These are phyloP conservation scores for Aythya baeri DNA, from an alignment of 2,113 vertebrate genomes.

Conservation along the genomic window DNA sequence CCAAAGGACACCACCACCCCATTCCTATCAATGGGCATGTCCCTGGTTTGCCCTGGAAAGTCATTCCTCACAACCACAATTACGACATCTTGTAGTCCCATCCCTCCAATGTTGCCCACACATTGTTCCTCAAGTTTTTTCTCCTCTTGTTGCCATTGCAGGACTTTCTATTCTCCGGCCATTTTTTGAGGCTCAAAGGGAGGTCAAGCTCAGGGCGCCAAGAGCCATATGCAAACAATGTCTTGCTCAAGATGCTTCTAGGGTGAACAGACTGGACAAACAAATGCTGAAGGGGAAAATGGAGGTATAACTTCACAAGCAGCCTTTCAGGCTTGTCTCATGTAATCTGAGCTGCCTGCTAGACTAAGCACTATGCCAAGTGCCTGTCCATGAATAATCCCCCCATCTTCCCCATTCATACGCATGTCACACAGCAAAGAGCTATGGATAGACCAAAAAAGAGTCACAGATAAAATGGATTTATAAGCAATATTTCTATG, in stretches of 20 bases:
- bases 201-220: not conserved
- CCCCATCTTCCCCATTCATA: rapidly evolving
- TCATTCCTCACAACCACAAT: not conserved
- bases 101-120: rapidly evolving
- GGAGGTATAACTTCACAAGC: not conserved
- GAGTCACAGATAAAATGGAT: not conserved
- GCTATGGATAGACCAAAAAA: not conserved
- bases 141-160: not conserved
- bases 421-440: not conserved
- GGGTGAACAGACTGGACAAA: not conserved
- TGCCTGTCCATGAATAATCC: not conserved
- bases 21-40: not conserved
- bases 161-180: not conserved
- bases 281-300: not conserved
- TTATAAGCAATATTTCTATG: not conserved
- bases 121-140: not conserved
- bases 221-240: not conserved
- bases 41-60: not conserved
- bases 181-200: not conserved
- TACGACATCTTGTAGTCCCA: rapidly evolving
- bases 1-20: not conserved
- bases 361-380: not conserved
- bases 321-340: not conserved
- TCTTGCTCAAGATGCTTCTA: not conserved
- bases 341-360: not conserved